A percentile compares a stretch with the other conserved stretches of the same genome.
Evolutionary conservation across 2,888 invertebrate species (phyloP).

Genomic region (Tipula vernalis): DNA sequence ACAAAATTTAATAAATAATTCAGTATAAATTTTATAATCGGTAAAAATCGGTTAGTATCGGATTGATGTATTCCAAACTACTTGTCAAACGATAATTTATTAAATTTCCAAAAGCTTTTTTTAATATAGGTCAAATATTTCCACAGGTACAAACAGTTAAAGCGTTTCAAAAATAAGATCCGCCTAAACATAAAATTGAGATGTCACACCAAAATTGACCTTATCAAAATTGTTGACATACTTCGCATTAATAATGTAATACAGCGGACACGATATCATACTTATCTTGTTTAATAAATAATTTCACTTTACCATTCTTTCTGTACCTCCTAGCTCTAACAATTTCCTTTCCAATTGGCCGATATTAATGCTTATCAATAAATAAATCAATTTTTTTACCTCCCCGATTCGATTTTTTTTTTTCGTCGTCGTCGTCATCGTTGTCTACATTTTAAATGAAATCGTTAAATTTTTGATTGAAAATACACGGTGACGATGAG

Average conservation of each 20-base stretch:
- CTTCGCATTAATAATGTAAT: neutral
- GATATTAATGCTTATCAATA: neutral
- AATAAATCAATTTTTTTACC: neutral
- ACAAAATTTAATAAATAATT: no score
- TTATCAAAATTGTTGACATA: neutral
- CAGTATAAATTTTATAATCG: no score
- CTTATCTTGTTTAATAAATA: neutral
- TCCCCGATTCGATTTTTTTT: neutral
- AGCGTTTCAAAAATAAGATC: neutral
- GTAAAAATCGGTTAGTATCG: no score
- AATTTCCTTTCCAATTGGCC: neutral
- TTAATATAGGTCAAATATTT: neutral
- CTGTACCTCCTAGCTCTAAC: neutral
- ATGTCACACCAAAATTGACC: neutral
- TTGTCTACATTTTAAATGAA: neutral
- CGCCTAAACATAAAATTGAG: neutral
- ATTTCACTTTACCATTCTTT: neutral
- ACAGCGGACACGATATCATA: neutral
- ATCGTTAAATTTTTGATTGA: conserved; percentile 4
- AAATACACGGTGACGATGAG: neutral
- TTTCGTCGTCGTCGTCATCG: neutral
- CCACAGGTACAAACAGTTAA: no score
- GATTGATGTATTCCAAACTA: no score
- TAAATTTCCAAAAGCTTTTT: no score
- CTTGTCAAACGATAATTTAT: no score